Percentiles rank a stretch among this genome's conserved stretches.
phyloP scores from a whole-genome alignment of 2,888 invertebrate genomes.

The Parnassius apollo region DNA sequence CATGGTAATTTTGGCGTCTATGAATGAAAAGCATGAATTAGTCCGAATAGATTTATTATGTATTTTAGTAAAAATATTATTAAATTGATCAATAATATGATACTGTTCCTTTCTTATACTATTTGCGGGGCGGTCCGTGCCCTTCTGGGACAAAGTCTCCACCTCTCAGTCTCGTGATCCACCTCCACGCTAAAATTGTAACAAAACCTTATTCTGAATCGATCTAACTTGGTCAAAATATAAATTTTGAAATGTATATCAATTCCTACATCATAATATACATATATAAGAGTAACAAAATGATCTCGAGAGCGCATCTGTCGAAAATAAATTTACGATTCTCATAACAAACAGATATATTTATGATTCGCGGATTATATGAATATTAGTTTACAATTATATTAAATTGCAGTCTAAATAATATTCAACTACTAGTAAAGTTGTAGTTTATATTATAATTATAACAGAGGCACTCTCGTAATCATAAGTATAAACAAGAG shows the following conservation, averaged over 20 bases:
- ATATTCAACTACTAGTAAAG: no score
- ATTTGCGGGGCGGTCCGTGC: constrained; percentile 74
- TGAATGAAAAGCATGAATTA: constrained; percentile 75
- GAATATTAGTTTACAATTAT: no score
- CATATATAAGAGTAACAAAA: constrained; percentile 4
- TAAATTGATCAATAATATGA: constrained; percentile 45
- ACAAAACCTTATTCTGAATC: constrained; percentile 39
- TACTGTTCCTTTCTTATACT: constrained; percentile 62
- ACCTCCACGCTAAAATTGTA: constrained; percentile 73
- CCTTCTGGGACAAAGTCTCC: constrained; percentile 72
- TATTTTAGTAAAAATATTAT: constrained; percentile 58
- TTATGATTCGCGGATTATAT: no score
- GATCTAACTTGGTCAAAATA: constrained; percentile 19
- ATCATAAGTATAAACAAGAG: constrained; percentile 22
- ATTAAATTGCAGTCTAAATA: no score
- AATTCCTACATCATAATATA: not conserved
- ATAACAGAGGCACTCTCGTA: constrained; percentile 14
- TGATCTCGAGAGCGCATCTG: constrained; percentile 29
- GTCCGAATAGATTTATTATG: constrained; percentile 65
- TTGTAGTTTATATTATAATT: not conserved
- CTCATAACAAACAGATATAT: no score
- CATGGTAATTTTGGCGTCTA: constrained; percentile 52
- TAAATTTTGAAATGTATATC: constrained; percentile 30
- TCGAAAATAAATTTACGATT: not conserved
- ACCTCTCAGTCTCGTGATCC: constrained; percentile 71